Evolutionary conservation across 2,888 invertebrate genomes (phyloP), one percentile per base, ranked within the genome.

Genomic region (Chymomyza caudatula): DNA sequence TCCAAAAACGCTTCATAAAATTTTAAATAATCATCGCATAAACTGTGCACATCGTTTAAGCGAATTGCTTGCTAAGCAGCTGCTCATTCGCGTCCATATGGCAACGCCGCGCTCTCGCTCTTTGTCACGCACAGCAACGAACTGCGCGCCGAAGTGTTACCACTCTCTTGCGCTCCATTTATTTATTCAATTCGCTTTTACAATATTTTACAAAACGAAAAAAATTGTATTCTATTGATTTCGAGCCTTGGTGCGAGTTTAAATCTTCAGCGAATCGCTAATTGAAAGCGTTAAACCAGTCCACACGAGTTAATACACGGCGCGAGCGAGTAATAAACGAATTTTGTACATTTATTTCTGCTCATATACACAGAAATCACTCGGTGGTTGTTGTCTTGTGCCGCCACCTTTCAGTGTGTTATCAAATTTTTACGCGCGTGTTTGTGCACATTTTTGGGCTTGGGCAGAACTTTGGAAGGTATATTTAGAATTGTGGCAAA

Each of bases 241-340:
- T 67, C 56, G 61, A 63, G 63, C 58, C 58, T 2, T 8, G 20
- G 19, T 19, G 17, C 20, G 44, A 6, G 15, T 11, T 17, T 20
- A 11, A 22, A 20, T 13, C 5, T 20, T 17, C 0, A 4, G 51
- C 44, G 64, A 69, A 74, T 67, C 68, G 77, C 69, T 73, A 77
- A 84, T 82, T 82, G 70, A 71, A 71, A 60, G 74, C 74, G 79
- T 70, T 82, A 17, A 81, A 81, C 84, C 81, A 78, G 75, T 71
- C 67, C 64, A 65, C 61, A 58, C 62, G 58, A 59, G 29, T 61
- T 60, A 29, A 57, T 20, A 37, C 25, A 2, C 2, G 44, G 55
- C 37, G 61, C 57, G 44, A 65, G 60, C 54, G 29, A 37, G 11
- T 8, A n/a, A 19, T 15, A 58, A 49, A 13, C n/a, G n/a, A 66